Evolutionary conservation across 2,113 vertebrate species (phyloP), one percentile per base, ranked within the genome.

Genomic region (Lethenteron reissneri): DNA sequence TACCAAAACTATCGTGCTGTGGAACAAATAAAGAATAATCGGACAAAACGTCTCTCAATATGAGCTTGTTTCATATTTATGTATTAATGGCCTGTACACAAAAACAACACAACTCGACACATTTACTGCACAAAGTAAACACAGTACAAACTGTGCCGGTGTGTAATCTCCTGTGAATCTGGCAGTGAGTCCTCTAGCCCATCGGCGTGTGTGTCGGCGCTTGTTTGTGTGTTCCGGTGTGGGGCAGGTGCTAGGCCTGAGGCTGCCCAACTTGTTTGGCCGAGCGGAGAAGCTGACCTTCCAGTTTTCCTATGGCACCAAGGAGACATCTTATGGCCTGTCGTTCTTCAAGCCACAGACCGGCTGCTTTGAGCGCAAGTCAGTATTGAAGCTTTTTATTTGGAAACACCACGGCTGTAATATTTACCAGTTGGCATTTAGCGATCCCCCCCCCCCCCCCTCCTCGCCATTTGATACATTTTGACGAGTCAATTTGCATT

Each of bases 291-390:
- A 94, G 76, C 83, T 95, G 69, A 94, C 89, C 56, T 95, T 96
- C 76, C 92, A 97, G 82, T 97, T 97, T 78, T 97, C 92, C 15
- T 97, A 97, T 0, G 92, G 92, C 70, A 96, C 92, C n/a, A 97
- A 97, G 77, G 92, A 97, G 77, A 97, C 92, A 0, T 94, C 92
- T 0, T 97, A 97, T 0, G 92, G 92, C 73, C 78, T 97, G 62
- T 92, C 92, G 2, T 88, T 95, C 83, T 97, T 97, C 80, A 95
- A 90, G 77, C 92, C 92, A 3, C 89, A 85, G 77, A 85, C 86
- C 0, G 92, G 92, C 68, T 82, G 80, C 78, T 92, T 92, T 58
- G 88, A 97, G 71, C 86, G 84, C 82, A 96, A 95, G 92, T 97
- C 41, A 41, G 41, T 41, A 41, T 41, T 41, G 41, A 41, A 41